Evolutionary conservation across 2,113 vertebrate genomes (phyloP).

Genomic region (Anhinga rufa): DNA sequence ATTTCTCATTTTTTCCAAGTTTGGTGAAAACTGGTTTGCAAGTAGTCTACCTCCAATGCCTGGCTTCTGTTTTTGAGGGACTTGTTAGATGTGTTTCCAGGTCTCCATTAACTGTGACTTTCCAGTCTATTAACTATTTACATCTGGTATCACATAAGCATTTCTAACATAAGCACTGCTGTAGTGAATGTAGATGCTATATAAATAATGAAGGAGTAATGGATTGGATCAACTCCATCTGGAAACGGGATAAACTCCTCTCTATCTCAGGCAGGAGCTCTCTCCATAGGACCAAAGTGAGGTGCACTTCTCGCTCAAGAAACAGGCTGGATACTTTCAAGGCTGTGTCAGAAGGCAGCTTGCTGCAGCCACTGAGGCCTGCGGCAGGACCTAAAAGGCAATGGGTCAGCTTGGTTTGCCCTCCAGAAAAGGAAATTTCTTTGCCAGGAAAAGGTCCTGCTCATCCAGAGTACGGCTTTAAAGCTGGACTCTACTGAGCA

Average conservation of each 20-base stretch:
- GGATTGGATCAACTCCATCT: conserved; percentile 1
- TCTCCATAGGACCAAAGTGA: background rate
- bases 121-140: conserved; percentile 28
- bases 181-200: background rate
- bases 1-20: background rate
- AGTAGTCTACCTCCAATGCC: background rate
- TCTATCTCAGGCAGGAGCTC: background rate
- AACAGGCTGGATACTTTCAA: background rate
- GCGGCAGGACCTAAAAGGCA: background rate
- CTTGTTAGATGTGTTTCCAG: background rate
- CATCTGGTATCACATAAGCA: background rate
- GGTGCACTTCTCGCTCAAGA: background rate
- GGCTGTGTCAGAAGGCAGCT: background rate
- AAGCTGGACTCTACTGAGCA: background rate
- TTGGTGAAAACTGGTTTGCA: background rate
- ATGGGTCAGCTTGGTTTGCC: background rate
- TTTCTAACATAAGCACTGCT: background rate
- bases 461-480: background rate
- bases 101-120: background rate
- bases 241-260: background rate
- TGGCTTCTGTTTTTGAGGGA: background rate
- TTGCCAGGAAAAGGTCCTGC: background rate
- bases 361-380: background rate
- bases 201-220: background rate
- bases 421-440: background rate